A percentile compares a stretch with the other conserved stretches of the same genome.
These are phyloP conservation scores for Enteromius paludinosus DNA, from an alignment of 2,797 vertebrate genomes.

Conservation along the genomic window DNA sequence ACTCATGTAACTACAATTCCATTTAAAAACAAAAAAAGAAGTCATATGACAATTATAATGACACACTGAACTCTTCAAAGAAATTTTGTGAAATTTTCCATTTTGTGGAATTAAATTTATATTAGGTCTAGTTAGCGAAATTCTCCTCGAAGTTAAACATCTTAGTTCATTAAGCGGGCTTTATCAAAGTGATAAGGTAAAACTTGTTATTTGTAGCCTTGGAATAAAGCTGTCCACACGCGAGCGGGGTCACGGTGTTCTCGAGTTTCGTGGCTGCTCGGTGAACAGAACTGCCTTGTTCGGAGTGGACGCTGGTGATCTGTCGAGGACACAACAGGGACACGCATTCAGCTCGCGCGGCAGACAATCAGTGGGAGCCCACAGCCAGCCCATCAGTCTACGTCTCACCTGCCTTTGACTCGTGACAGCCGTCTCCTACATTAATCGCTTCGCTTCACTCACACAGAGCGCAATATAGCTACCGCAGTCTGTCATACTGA, in stretches of 20 bases:
- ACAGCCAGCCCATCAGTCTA: slow-evolving; percentile 34
- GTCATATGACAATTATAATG: not conserved
- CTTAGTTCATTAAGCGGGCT: not conserved
- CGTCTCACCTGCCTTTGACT: slow-evolving; percentile 45
- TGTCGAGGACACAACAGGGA: slow-evolving; percentile 61
- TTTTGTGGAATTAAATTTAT: not conserved
- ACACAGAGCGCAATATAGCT: not conserved
- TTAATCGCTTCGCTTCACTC: slow-evolving; percentile 10
- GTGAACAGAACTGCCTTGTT: slow-evolving; percentile 66
- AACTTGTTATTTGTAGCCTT: not conserved
- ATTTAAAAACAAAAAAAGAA: not conserved
- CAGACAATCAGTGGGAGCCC: slow-evolving; percentile 51
- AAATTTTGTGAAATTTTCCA: no score
- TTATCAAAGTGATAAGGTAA: not conserved
- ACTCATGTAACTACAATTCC: not conserved
- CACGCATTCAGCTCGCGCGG: slow-evolving; percentile 51
- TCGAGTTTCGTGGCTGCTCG: slow-evolving; percentile 62
- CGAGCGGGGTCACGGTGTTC: slow-evolving; percentile 53
- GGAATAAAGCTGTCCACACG: slow-evolving; percentile 52
- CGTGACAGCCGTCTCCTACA: slow-evolving; percentile 34
- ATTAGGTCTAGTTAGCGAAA: not conserved
- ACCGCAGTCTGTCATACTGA: not conserved
- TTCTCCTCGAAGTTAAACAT: not conserved
- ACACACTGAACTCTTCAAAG: not conserved
- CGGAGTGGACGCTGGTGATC: slow-evolving; percentile 53